A percentile compares a stretch with the other conserved stretches of the same genome.
Evolutionary conservation across 2,113 vertebrate genomes (phyloP).

Genomic region (Tenrec ecaudatus): DNA sequence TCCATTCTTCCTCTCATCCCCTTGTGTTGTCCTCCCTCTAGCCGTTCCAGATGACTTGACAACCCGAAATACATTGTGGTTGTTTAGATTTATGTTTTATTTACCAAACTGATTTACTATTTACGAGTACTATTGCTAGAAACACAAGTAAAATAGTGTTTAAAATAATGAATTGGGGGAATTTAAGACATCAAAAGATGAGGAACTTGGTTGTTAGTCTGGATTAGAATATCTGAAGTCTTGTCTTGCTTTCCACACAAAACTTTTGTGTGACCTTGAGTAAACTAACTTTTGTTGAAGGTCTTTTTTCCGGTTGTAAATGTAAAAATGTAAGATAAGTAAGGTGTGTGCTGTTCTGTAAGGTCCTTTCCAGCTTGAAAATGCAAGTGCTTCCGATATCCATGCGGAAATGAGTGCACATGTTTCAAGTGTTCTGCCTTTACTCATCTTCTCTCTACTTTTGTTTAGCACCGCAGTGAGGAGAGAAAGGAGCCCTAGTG

Average conservation of each 20-base stretch:
- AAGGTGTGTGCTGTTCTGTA: neutral
- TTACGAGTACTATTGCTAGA: neutral
- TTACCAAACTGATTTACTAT: neutral
- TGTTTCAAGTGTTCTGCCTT: neutral
- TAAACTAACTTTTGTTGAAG: neutral
- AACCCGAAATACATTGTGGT: neutral
- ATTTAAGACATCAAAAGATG: neutral
- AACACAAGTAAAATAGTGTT: neutral
- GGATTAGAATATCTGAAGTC: neutral
- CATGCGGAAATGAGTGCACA: neutral
- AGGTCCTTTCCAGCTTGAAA: neutral
- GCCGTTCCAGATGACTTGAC: neutral
- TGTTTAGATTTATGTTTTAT: neutral
- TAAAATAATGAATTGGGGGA: neutral
- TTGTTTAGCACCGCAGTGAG: neutral
- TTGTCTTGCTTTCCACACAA: slow-evolving; percentile 44
- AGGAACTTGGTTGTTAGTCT: neutral
- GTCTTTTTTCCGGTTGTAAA: neutral
- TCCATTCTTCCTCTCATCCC: neutral
- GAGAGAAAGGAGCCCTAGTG: no score
- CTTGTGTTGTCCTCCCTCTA: neutral
- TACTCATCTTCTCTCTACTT: neutral
- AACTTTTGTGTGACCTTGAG: slow-evolving; percentile 2
- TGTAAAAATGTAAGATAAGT: neutral
- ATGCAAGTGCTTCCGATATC: neutral